phyloP scores from a whole-genome alignment of 2,797 vertebrate genomes.

The Vespertilio murinus region DNA sequence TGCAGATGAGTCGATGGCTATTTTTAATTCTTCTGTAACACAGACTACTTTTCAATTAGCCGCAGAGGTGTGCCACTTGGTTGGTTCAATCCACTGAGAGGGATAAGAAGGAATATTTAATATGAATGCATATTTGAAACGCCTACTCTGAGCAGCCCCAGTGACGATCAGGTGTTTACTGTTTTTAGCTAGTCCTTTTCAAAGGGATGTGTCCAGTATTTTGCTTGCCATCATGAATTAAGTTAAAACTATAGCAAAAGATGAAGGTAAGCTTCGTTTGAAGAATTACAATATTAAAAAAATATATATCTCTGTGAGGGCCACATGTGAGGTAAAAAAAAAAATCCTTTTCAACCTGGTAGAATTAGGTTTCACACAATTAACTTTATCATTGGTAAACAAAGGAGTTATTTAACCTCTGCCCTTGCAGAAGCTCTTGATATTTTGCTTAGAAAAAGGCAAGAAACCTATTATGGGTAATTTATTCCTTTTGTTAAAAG shows the following conservation, averaged over 20 bases:
- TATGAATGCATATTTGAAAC: slow-evolving; percentile 15
- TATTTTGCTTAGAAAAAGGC: slow-evolving; percentile 74
- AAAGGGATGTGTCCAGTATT: neutral
- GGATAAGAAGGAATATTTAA: slow-evolving; percentile 54
- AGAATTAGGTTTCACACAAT: slow-evolving; percentile 74
- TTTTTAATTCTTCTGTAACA: slow-evolving; percentile 53
- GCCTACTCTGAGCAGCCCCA: neutral
- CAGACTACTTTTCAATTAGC: slow-evolving; percentile 51
- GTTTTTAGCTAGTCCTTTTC: neutral
- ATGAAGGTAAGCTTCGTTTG: neutral
- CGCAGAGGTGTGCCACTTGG: slow-evolving; percentile 36
- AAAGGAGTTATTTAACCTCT: slow-evolving; percentile 80
- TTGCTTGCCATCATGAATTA: slow-evolving; percentile 13
- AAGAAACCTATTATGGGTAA: slow-evolving; percentile 74
- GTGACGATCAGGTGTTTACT: neutral
- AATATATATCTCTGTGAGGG: neutral
- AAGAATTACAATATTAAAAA: neutral
- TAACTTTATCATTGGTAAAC: slow-evolving; percentile 79
- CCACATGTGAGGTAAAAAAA: slow-evolving; percentile 58
- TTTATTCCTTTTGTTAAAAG: slow-evolving; percentile 71
- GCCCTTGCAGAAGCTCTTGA: slow-evolving; percentile 69
- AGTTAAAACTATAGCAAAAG: slow-evolving; percentile 5
- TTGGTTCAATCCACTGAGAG: slow-evolving; percentile 36
- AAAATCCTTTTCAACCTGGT: neutral
- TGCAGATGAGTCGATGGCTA: slow-evolving; percentile 62